These are phyloP conservation scores for Aphaenogaster rudis DNA, from an alignment of 1,140 invertebrate species.

Conservation along the genomic window DNA sequence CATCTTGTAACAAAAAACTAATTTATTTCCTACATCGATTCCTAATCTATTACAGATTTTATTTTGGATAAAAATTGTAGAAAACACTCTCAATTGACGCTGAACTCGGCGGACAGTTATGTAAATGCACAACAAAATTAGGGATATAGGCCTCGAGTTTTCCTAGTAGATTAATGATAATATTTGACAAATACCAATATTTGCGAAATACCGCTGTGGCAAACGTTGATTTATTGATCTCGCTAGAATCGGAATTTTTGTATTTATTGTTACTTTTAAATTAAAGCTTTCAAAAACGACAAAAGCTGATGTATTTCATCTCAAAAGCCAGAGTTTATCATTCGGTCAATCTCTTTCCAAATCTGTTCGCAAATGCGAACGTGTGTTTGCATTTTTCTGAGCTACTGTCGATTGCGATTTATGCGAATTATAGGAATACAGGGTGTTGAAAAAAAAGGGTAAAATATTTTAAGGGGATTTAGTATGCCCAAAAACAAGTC, in stretches of 20 bases:
- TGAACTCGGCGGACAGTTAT: too few species aligned
- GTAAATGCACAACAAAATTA: too few species aligned
- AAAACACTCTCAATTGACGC: too few species aligned
- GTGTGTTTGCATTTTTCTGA: not conserved
- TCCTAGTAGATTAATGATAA: not conserved
- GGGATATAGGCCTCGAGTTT: not conserved
- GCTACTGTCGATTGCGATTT: not conserved
- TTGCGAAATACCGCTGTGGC: not conserved
- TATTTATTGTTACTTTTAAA: not conserved
- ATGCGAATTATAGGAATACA: slow-evolving; percentile 22
- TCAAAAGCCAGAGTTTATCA: not conserved
- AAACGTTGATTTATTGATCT: not conserved
- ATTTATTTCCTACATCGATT: too few species aligned
- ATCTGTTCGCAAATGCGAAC: not conserved
- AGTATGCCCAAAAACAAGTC: too few species aligned
- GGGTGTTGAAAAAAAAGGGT: too few species aligned
- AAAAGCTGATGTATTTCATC: not conserved
- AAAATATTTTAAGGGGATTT: too few species aligned
- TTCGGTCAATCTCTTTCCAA: not conserved
- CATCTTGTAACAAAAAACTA: too few species aligned
- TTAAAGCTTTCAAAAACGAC: not conserved
- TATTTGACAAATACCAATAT: not conserved
- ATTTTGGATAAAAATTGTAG: too few species aligned
- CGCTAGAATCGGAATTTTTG: not conserved
- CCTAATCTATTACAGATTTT: too few species aligned